These are phyloP conservation scores for Bombycilla garrulus DNA, from an alignment of 2,113 vertebrate genomes.

Conservation along the genomic window DNA sequence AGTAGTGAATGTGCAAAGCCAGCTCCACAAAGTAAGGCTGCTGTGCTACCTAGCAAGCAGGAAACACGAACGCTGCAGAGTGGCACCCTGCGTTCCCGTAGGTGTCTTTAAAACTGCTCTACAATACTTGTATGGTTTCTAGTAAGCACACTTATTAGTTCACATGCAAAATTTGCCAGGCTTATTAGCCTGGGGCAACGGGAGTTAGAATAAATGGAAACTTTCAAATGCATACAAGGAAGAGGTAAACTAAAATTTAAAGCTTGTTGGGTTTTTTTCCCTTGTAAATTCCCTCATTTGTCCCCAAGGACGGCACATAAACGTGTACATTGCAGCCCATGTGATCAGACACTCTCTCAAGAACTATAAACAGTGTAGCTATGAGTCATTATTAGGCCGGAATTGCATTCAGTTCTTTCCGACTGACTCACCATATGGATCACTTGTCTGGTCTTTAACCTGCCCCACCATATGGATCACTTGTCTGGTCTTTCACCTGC, in stretches of 20 bases:
- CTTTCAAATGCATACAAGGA: neutral
- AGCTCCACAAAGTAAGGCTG: neutral
- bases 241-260: neutral
- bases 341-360: slow-evolving; percentile 21
- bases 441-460: neutral
- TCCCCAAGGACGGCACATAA: neutral
- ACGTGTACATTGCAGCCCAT: neutral
- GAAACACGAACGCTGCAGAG: fast-evolving
- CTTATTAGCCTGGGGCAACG: neutral
- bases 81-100: fast-evolving
- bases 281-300: neutral
- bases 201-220: neutral
- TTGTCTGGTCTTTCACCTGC: neutral
- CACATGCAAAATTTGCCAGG: neutral
- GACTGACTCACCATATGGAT: slow-evolving; percentile 28
- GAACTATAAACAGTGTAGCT: neutral
- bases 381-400: slow-evolving; percentile 22
- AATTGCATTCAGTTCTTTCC: slow-evolving; percentile 1
- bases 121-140: neutral
- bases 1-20: neutral
- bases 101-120: neutral
- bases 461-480: too few species aligned
- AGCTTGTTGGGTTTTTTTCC: neutral
- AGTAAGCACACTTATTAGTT: neutral
- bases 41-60: fast-evolving